phyloP scores from a whole-genome alignment of 2,888 invertebrate species.

The Odontocolon sp. region DNA sequence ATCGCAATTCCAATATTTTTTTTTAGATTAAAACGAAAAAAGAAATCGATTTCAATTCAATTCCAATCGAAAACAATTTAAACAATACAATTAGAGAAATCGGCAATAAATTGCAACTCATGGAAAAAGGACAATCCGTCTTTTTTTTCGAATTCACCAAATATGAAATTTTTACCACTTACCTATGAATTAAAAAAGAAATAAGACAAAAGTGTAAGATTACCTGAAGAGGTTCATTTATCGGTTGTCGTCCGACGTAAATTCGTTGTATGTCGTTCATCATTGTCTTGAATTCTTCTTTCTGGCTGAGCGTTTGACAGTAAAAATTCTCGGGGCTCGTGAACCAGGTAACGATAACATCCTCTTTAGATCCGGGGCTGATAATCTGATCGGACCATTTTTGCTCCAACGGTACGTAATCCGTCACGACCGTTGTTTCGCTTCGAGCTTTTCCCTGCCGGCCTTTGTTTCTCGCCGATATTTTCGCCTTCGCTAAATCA shows the following conservation, averaged over 20 bases:
- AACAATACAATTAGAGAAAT: not conserved
- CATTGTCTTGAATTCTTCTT: constrained; percentile 85
- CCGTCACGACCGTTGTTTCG: constrained; percentile 18
- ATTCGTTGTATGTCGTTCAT: constrained; percentile 87
- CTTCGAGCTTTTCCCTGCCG: constrained; percentile 57
- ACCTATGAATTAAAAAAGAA: too few species aligned
- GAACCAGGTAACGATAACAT: constrained; percentile 88
- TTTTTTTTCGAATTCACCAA: too few species aligned
- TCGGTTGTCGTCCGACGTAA: constrained; percentile 82
- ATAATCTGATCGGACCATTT: constrained; percentile 82
- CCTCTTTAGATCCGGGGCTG: constrained; percentile 82
- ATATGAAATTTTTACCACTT: too few species aligned
- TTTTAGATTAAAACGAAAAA: too few species aligned
- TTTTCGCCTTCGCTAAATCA: constrained; percentile 69
- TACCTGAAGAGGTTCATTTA: constrained; percentile 70
- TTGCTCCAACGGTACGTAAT: constrained; percentile 82
- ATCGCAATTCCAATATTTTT: too few species aligned
- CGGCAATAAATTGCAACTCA: too few species aligned
- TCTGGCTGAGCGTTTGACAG: constrained; percentile 81
- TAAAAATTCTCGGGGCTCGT: constrained; percentile 88
- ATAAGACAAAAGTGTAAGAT: constrained; percentile 9
- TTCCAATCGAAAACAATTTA: too few species aligned
- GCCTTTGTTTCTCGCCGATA: constrained; percentile 54
- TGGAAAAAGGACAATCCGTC: too few species aligned
- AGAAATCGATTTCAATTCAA: too few species aligned